Evolutionary conservation across 92 coral and sea anemone species (phyloP), one percentile per base, ranked within the genome.

Genomic region (Porites evermanni): DNA sequence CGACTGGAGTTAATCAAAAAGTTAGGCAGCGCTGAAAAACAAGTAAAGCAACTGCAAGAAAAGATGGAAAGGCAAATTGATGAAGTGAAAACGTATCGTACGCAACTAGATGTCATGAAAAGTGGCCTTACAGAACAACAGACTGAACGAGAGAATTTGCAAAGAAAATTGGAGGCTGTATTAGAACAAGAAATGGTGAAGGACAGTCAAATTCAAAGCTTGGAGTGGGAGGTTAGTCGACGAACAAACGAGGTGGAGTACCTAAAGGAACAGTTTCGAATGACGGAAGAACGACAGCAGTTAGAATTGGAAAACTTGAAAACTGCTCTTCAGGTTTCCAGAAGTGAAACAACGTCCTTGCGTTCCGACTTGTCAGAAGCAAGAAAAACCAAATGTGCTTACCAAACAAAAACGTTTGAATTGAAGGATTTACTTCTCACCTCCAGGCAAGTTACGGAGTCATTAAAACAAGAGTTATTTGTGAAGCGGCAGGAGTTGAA

Each of bases 221-320:
- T 93, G 38, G 93, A 93, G 53, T 95, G 98, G 98, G 95, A 95
- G 68, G 67, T 82, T 7, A 83, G 69, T 38, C 96, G 93, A 84
- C 87, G 98, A 60, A 78, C 72, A 6, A 91, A 85, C 70, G 98
- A 95, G 79, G 90, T 93, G 1, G 94, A 93, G 11, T 95, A 92
- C 82, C 85, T 94, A 13, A 95, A 95, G 50, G 90, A 95, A 65
- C 94, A 95, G 85, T 73, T 95, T 53, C 84, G 98, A 29, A 70
- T 95, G 54, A 71, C 92, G 26, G 96, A 93, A 58, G 98, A 95
- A 73, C 81, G 96, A 20, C 96, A 95, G 59, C 98, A 95, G 72
- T 60, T 91, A 51, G 98, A 95, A 74, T 16, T 95, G 58, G 96
- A 95, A 72, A 93, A 91, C 79, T 73, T 95, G 84, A 95, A 84